Evolutionary conservation across 2,888 invertebrate species (phyloP).

Genomic region (Nomada ruficornis): DNA sequence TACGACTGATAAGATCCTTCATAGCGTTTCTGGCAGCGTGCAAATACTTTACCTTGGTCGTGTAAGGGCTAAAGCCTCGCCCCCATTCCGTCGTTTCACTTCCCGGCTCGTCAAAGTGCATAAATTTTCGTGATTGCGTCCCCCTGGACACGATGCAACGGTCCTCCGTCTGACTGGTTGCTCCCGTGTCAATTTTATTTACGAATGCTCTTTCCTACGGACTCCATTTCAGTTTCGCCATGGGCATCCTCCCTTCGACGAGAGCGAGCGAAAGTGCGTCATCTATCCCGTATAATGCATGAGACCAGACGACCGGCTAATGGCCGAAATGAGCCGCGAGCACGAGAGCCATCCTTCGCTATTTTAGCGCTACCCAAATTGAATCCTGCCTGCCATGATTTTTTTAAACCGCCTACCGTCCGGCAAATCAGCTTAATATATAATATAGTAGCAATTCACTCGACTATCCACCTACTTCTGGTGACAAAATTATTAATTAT

Average conservation of each 20-base stretch:
- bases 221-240: slow-evolving; percentile 64
- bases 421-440: neutral
- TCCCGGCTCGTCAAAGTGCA: slow-evolving; percentile 71
- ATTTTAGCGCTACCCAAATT: neutral
- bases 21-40: slow-evolving; percentile 45
- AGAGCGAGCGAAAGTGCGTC: slow-evolving; percentile 29
- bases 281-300: slow-evolving; percentile 49
- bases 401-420: neutral
- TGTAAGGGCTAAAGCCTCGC: slow-evolving; percentile 3
- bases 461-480: too few species aligned
- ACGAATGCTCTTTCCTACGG: slow-evolving; percentile 69
- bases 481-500: neutral
- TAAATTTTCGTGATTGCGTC: slow-evolving; percentile 76
- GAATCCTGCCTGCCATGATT: neutral
- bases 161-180: slow-evolving; percentile 32
- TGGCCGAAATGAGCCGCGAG: slow-evolving; percentile 49
- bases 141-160: slow-evolving; percentile 30
- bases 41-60: slow-evolving; percentile 54
- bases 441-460: too few species aligned
- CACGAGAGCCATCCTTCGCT: neutral
- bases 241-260: slow-evolving; percentile 48
- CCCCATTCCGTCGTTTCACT: neutral
- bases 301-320: slow-evolving; percentile 54
- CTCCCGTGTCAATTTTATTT: slow-evolving; percentile 67
- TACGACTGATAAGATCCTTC: slow-evolving; percentile 49